A percentile compares a stretch with the other conserved stretches of the same genome.
These are phyloP conservation scores for Tetrao urogallus DNA, from an alignment of 2,113 vertebrate species.

Conservation along the genomic window DNA sequence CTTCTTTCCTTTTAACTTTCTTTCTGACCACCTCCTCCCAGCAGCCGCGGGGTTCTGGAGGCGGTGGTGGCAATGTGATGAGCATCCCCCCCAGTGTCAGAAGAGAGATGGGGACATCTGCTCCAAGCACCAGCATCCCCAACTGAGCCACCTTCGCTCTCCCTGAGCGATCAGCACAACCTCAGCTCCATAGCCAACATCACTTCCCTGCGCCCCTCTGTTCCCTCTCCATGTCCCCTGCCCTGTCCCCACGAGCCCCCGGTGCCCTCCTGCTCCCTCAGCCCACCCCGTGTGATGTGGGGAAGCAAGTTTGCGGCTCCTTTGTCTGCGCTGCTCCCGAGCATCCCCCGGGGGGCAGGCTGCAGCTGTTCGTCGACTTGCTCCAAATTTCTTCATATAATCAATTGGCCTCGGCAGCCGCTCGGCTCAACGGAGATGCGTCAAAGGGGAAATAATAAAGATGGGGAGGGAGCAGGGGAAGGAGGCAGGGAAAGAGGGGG, in stretches of 20 bases:
- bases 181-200: fast-evolving
- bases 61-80: fast-evolving
- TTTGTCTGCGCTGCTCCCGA: not conserved
- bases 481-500: not conserved
- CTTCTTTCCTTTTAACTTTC: not conserved
- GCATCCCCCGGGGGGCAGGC: slow-evolving; percentile 14
- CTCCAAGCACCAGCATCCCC: not conserved
- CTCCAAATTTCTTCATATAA: slow-evolving; percentile 79
- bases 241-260: not conserved
- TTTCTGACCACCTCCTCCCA: not conserved
- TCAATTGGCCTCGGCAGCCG: slow-evolving; percentile 76
- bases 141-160: not conserved
- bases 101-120: not conserved
- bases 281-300: not conserved
- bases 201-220: fast-evolving
- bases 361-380: slow-evolving; percentile 72
- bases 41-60: not conserved
- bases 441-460: not conserved
- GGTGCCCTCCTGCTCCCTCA: fast-evolving
- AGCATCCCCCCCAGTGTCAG: not conserved
- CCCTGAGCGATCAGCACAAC: fast-evolving
- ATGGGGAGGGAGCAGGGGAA: not conserved
- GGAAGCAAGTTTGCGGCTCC: not conserved
- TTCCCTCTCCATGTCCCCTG: not conserved
- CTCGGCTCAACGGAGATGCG: not conserved